These are phyloP conservation scores for Gopherus evgoodei DNA, from an alignment of 2,113 vertebrate species.

Conservation along the genomic window DNA sequence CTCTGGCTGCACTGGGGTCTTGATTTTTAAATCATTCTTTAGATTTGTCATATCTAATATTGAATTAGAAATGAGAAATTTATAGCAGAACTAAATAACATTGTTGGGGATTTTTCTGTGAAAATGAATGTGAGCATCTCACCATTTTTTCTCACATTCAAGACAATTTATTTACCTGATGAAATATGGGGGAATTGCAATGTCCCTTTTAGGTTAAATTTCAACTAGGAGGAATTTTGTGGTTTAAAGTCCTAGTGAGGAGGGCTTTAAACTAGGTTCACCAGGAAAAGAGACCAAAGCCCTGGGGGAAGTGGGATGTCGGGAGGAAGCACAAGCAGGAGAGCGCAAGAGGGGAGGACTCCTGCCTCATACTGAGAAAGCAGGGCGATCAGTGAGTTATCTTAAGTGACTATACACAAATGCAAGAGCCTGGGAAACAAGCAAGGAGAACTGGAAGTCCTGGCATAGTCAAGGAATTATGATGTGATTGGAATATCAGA, in stretches of 20 bases:
- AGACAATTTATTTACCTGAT: conserved; percentile 9
- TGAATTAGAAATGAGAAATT: neutral
- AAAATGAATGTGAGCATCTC: neutral
- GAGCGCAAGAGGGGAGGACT: too few species aligned
- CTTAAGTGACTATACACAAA: too few species aligned
- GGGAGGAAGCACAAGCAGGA: too few species aligned
- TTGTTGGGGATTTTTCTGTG: neutral
- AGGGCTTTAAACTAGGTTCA: too few species aligned
- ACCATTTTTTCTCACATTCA: conserved; percentile 23
- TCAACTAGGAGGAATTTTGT: conserved; percentile 13
- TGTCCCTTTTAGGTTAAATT: conserved; percentile 11
- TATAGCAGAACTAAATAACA: neutral
- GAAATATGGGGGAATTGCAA: conserved; percentile 16
- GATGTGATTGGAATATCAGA: too few species aligned
- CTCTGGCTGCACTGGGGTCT: neutral
- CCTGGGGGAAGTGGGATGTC: too few species aligned
- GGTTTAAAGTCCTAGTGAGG: neutral
- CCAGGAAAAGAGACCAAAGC: too few species aligned
- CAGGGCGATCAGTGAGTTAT: too few species aligned
- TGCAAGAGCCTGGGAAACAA: too few species aligned
- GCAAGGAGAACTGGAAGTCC: too few species aligned
- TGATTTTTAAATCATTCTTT: neutral
- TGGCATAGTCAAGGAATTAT: too few species aligned
- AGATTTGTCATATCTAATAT: neutral
- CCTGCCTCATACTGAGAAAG: too few species aligned